These are phyloP conservation scores for Eubasilissa regina DNA, from an alignment of 1,140 invertebrate species.

Conservation along the genomic window DNA sequence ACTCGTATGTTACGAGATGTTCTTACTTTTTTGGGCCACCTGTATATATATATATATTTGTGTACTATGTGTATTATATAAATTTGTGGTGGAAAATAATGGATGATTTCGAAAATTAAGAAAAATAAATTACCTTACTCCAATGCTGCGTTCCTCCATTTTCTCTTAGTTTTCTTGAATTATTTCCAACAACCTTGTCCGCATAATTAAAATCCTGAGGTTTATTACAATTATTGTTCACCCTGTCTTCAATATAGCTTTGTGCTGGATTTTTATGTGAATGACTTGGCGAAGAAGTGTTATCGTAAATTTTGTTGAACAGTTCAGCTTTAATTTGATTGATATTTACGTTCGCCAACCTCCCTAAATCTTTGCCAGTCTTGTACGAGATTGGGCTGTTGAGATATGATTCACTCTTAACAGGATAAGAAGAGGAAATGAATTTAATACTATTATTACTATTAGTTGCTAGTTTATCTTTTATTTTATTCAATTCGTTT, in stretches of 20 bases:
- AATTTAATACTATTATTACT: not conserved
- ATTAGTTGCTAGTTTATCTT: not conserved
- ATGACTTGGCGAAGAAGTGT: not conserved
- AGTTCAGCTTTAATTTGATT: conserved; percentile 27
- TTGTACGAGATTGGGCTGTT: conserved; percentile 18
- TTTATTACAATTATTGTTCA: conserved; percentile 23
- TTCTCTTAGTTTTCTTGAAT: not conserved
- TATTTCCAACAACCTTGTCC: not conserved
- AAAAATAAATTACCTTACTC: conserved; percentile 15
- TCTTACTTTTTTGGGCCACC: too few relatives aligned
- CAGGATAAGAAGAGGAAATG: not conserved
- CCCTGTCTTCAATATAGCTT: conserved; percentile 25
- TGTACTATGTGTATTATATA: too few relatives aligned
- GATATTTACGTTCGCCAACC: conserved; percentile 29
- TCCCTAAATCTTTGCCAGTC: conserved; percentile 39
- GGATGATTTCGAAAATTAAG: not conserved
- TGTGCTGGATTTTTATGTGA: not conserved
- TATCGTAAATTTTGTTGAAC: conserved; percentile 8
- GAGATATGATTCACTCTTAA: conserved; percentile 18
- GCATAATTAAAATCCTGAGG: conserved; percentile 10
- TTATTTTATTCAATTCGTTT: not conserved
- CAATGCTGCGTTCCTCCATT: not conserved
- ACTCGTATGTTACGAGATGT: too few relatives aligned
- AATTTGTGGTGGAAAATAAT: not conserved
- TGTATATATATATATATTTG: too few relatives aligned